These are phyloP conservation scores for Andrena minutula DNA, from an alignment of 2,888 invertebrate species.

Conservation along the genomic window DNA sequence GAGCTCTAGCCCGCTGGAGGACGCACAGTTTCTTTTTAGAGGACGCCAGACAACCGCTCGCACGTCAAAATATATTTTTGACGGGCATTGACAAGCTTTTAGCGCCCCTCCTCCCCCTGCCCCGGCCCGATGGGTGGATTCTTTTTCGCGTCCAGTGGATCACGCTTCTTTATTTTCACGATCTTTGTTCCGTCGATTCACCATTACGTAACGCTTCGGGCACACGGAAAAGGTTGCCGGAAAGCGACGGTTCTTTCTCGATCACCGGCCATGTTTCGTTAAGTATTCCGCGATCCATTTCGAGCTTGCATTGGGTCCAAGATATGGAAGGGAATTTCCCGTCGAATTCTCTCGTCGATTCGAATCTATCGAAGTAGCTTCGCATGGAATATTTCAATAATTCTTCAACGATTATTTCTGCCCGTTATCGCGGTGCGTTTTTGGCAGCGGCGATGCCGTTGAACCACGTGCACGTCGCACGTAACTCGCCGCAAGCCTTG, in stretches of 20 bases:
- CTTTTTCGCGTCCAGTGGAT: constrained; percentile 12
- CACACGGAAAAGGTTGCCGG: constrained; percentile 28
- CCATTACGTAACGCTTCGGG: constrained; percentile 30
- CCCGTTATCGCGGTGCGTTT: background rate
- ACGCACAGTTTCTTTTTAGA: constrained; percentile 47
- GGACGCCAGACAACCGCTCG: constrained; percentile 24
- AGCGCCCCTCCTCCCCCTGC: constrained; percentile 32
- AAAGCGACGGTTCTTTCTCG: background rate
- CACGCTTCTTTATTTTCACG: constrained; percentile 24
- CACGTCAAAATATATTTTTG: constrained; percentile 68
- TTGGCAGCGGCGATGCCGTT: background rate
- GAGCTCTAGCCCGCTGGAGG: constrained; percentile 29
- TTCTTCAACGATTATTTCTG: too few species aligned
- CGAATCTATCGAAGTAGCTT: too few species aligned
- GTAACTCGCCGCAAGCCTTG: background rate
- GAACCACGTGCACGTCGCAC: background rate
- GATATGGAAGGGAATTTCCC: too few species aligned
- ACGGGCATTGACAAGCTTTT: constrained; percentile 77
- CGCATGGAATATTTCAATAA: too few species aligned
- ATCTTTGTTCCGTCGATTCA: constrained; percentile 28
- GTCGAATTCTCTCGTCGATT: too few species aligned
- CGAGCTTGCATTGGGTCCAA: too few species aligned
- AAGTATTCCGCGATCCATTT: too few species aligned
- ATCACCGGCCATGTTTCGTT: too few species aligned
- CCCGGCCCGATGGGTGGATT: background rate